Evolutionary conservation across 2,797 vertebrate species (phyloP), one percentile per base, ranked within the genome.

Genomic region (Novumbra hubbsi): DNA sequence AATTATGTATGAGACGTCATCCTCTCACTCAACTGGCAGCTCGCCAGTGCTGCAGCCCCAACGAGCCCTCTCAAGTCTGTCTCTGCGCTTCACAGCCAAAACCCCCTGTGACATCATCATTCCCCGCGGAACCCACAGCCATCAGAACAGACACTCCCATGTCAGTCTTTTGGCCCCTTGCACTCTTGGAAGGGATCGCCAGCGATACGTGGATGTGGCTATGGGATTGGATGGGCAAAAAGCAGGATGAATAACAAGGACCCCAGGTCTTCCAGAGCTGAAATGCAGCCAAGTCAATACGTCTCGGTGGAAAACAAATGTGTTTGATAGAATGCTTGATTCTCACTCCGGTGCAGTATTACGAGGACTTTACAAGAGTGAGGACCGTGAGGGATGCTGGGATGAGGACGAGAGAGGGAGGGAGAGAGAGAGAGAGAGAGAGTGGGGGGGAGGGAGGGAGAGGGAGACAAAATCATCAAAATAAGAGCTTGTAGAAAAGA

Each of bases 1-100:
- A 55, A 75, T 68, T 32, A 63, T 60, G 34, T 49, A 72, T 32
- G 57, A 68, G 65, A 14, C 30, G 63, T 48, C 52, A 30, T 21
- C 64, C 24, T 70, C 21, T 69, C 64, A 38, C 8, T 45, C 38
- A 30, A 14, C 62, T 17, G 24, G 62, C 62, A 63, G 27, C 14
- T 14, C 12, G 62, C 62, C 62, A 63, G 15, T 16, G 15, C 14
- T 57, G 55, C 21, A 57, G 21, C 55, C 12, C 50, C n/a, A 7
- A 19, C 24, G 19, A 28, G 27, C n/a, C 57, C 57, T 60, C 57
- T 62, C 24, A 28, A 62, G 24, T 12, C 19, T 8, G 12, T 62
- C 24, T 24, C 57, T 12, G 24, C 24, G 0, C 9, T 15, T 24
- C 21, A 24, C 24, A 62, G 11, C n/a, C 12, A 27, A 24, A 62